Percentiles rank a stretch among this genome's conserved stretches.
Conservation (phyloP, 2,113 vertebrate species). For the Tringa solitaria region DNA sequence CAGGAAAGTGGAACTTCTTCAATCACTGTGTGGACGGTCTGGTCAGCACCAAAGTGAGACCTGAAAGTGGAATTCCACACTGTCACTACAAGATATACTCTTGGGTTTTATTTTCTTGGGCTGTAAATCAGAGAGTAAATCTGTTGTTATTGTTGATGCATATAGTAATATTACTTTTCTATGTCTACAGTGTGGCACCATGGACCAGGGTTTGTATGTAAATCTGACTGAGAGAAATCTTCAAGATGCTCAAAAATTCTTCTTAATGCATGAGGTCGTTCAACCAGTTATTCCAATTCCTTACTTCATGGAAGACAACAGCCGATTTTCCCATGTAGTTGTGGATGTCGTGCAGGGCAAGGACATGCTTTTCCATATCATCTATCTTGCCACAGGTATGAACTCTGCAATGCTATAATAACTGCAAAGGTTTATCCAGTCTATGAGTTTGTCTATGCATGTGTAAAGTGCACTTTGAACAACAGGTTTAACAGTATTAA, state of each 20-base stretch:
- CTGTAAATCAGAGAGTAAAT: background rate
- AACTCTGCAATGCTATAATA: background rate
- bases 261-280: slow-evolving; percentile 95
- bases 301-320: slow-evolving; percentile 96
- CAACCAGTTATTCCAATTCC: slow-evolving; percentile 88
- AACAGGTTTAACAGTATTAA: background rate
- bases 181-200: slow-evolving; percentile 87
- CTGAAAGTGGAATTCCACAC: background rate
- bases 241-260: slow-evolving; percentile 95
- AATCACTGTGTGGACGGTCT: background rate
- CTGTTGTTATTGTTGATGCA: background rate
- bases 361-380: slow-evolving; percentile 89
- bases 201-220: slow-evolving; percentile 90
- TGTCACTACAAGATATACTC: background rate
- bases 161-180: background rate
- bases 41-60: background rate
- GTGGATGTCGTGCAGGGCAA: slow-evolving; percentile 96
- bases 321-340: slow-evolving; percentile 90
- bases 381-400: slow-evolving; percentile 94
- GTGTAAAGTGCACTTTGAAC: rapidly evolving
- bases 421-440: background rate
- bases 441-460: background rate
- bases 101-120: background rate
- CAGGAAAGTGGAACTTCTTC: background rate
- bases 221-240: slow-evolving; percentile 94